Evolutionary conservation across 1,140 invertebrate species (phyloP), one percentile per base, ranked within the genome.

Genomic region (Luehdorfia chinensis): DNA sequence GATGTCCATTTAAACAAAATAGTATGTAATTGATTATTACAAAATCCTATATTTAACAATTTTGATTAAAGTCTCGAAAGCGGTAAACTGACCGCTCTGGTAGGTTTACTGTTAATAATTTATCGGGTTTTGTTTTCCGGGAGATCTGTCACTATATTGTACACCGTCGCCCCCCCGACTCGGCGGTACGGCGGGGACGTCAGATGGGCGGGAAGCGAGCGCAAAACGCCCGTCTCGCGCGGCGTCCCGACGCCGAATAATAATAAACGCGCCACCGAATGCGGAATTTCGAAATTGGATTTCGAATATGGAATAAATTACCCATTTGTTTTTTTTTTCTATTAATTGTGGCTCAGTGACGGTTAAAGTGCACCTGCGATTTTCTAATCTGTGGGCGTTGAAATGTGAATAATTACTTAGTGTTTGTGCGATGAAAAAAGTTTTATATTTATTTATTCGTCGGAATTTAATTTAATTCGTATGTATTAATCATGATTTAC

Each of bases 161-260:
- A 79, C 31, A 50, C n/a, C n/a, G 34, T 47, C 32, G 28, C 28
- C 25, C 18, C n/a, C 14, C 37, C 34, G 48, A 36, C 18, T 5
- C 31, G 32, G 5, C 9, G 32, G 31, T 43, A 52, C 61, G 68
- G 59, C 64, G 59, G 34, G 54, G 55, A 46, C 74, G 74, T 59
- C 74, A 77, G 65, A 75, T 51, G 65, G 63, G 61, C 75, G 70
- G 67, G 39, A 65, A 59, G 49, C 54, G 47, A 49, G 59, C 52
- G 52, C 66, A 53, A 64, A 51, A 55, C 69, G 69, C 55, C 59
- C 71, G 69, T 50, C 36, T 60, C 57, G 25, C 30, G 21, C 58
- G 33, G 21, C 43, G 19, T 36, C 16, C 14, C 9, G 15, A 16
- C 8, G 9, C n/a, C n/a, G n/a, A n/a, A n/a, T n/a, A 9, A n/a